Conservation (phyloP, 2,888 invertebrate genomes). For the Ashinkailepas kermadecensis region DNA sequence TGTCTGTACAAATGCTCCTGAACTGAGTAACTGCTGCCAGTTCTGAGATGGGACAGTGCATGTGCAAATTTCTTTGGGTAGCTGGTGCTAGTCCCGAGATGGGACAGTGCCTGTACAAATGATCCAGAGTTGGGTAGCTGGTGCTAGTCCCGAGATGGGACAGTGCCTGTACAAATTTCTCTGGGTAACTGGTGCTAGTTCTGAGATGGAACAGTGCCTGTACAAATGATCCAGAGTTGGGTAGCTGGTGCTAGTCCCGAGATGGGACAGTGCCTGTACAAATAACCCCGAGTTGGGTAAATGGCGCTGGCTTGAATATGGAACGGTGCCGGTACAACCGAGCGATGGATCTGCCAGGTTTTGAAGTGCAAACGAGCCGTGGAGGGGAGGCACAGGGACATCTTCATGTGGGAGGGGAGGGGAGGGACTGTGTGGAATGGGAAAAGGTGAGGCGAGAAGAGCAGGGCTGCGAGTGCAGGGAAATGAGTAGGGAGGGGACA, state of each 20-base stretch:
- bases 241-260: neutral
- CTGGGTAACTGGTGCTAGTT: neutral
- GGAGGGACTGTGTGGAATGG: too few relatives aligned
- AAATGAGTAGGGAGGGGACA: too few relatives aligned
- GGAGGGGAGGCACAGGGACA: too few relatives aligned
- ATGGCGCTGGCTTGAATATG: neutral
- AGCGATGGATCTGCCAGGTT: too few relatives aligned
- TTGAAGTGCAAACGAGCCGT: too few relatives aligned
- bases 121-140: neutral
- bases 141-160: neutral
- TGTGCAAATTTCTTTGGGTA: neutral
- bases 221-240: neutral
- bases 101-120: neutral
- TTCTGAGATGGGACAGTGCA: constrained; percentile 11
- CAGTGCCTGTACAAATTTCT: neutral
- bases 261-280: constrained; percentile 9
- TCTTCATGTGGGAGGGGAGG: too few relatives aligned
- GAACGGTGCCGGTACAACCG: neutral
- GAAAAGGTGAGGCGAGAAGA: too few relatives aligned
- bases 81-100: neutral
- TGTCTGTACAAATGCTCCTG: neutral
- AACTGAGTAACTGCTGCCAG: neutral
- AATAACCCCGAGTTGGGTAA: neutral
- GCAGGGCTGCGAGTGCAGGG: too few relatives aligned
- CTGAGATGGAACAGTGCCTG: constrained; percentile 6